These are phyloP conservation scores for Sarcophilus harrisii DNA, from an alignment of 2,797 vertebrate species.

Conservation along the genomic window DNA sequence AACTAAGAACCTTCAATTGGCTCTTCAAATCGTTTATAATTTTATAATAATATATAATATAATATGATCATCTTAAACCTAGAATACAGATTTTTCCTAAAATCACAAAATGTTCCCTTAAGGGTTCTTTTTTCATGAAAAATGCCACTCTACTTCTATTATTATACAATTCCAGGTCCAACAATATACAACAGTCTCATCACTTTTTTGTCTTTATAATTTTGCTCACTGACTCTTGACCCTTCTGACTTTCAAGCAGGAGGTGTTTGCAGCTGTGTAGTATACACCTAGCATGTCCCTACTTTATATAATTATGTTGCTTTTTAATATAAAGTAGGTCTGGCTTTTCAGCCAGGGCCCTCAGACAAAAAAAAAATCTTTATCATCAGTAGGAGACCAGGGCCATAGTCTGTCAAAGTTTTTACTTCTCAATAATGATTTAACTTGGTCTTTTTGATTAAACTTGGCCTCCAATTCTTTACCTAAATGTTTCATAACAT, in stretches of 20 bases:
- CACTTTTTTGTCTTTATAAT: not conserved
- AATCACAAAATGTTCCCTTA: not conserved
- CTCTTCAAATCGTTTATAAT: not conserved
- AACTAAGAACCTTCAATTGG: not conserved
- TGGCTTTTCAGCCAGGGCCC: not conserved
- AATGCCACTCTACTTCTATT: not conserved
- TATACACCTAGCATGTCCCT: not conserved
- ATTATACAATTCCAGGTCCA: not conserved
- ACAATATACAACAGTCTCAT: not conserved
- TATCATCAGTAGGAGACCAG: not conserved
- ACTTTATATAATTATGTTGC: not conserved
- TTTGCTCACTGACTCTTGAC: not conserved
- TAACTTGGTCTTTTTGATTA: not conserved
- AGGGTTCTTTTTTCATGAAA: not conserved
- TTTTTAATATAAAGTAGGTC: constrained; percentile 40
- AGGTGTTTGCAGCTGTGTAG: not conserved
- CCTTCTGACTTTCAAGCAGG: not conserved
- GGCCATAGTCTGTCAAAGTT: constrained; percentile 1
- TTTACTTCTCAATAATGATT: not conserved
- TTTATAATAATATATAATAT: not conserved
- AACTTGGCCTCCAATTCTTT: not conserved
- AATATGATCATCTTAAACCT: not conserved
- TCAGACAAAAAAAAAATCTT: not conserved
- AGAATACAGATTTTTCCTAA: not conserved
- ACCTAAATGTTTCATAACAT: not conserved